phyloP scores from a whole-genome alignment of 2,888 invertebrate genomes.

The Erebia epiphron region DNA sequence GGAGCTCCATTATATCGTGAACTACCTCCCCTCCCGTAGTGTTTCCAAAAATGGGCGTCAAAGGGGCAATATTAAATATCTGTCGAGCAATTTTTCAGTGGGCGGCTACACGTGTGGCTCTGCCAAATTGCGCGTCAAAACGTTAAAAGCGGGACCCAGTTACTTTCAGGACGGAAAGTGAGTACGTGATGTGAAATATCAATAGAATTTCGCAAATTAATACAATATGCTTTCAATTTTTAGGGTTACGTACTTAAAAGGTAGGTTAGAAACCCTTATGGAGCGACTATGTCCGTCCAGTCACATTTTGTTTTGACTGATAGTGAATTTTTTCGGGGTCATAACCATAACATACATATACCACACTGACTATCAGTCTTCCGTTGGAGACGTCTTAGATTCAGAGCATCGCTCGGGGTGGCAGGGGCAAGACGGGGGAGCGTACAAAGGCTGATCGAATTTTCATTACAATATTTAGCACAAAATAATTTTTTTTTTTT shows the following conservation, averaged over 20 bases:
- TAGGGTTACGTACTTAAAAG: neutral
- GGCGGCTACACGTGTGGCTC: slow-evolving; percentile 52
- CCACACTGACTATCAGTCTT: too few species aligned
- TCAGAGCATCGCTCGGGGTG: too few species aligned
- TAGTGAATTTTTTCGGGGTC: too few species aligned
- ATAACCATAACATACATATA: too few species aligned
- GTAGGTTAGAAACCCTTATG: too few species aligned
- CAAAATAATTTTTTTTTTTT: too few species aligned
- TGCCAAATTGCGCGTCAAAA: slow-evolving; percentile 73
- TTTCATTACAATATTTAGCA: too few species aligned
- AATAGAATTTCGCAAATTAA: slow-evolving; percentile 28
- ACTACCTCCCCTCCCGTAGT: neutral
- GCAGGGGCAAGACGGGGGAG: too few species aligned
- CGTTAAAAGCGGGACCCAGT: slow-evolving; percentile 62
- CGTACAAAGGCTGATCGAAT: too few species aligned
- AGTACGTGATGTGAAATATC: slow-evolving; percentile 31
- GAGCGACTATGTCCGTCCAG: too few species aligned
- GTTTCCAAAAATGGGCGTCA: neutral
- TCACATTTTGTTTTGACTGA: too few species aligned
- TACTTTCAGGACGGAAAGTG: slow-evolving; percentile 38
- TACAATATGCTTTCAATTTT: slow-evolving; percentile 17
- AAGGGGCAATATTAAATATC: slow-evolving; percentile 41
- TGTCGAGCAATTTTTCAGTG: slow-evolving; percentile 53
- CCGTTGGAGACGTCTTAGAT: too few species aligned
- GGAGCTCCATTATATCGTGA: neutral